phyloP scores from a whole-genome alignment of 2,888 invertebrate genomes.

The Cataglyphis cursor region DNA sequence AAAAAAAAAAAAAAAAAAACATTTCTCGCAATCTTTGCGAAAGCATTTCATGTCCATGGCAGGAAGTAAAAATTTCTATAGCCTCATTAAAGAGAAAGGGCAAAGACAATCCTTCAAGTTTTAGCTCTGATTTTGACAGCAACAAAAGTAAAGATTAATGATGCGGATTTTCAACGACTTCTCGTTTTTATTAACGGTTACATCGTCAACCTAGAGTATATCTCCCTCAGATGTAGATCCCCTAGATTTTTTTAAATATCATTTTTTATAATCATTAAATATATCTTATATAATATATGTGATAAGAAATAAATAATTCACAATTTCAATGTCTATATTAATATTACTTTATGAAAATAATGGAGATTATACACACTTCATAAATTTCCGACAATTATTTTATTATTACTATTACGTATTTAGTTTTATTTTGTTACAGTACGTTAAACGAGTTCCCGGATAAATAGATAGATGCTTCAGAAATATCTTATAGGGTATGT shows the following conservation, averaged over 20 bases:
- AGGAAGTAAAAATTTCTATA: slow-evolving; percentile 81
- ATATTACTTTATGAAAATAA: background rate
- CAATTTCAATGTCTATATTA: background rate
- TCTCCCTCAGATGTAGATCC: background rate
- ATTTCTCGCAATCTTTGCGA: background rate
- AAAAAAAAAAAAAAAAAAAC: slow-evolving; percentile 4
- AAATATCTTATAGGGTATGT: background rate
- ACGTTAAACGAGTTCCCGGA: background rate
- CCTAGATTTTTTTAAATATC: background rate
- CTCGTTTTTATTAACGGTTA: slow-evolving; percentile 62
- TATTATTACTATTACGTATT: background rate
- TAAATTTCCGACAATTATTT: background rate
- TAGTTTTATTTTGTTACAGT: background rate
- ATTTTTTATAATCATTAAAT: background rate
- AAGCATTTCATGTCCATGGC: slow-evolving; percentile 78
- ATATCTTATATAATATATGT: background rate
- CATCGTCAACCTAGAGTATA: slow-evolving; percentile 49
- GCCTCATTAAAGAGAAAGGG: slow-evolving; percentile 49
- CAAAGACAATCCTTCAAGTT: slow-evolving; percentile 53
- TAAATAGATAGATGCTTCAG: background rate
- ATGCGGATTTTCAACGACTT: slow-evolving; percentile 21
- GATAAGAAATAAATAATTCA: background rate
- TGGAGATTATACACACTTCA: background rate
- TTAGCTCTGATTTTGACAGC: slow-evolving; percentile 62
- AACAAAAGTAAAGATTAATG: slow-evolving; percentile 63